These are phyloP conservation scores for Bufotes viridis DNA, from an alignment of 2,797 vertebrate species.

Conservation along the genomic window DNA sequence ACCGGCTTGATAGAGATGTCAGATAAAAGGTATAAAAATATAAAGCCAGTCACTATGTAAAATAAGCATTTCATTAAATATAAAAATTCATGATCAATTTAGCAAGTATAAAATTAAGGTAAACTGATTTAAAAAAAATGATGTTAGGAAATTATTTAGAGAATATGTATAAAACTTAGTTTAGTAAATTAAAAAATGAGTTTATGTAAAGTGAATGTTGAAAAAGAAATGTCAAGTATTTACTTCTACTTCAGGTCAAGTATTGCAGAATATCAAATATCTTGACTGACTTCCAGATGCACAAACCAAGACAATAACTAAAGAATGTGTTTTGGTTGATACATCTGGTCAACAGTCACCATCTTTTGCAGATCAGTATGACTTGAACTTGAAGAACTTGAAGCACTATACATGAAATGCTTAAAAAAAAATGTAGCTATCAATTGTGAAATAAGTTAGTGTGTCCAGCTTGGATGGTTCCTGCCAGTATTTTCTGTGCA, in stretches of 20 bases:
- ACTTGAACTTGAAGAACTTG: background rate
- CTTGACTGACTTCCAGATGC: conserved; percentile 16
- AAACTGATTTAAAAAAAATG: no score
- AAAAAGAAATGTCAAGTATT: background rate
- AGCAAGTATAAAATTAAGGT: no score
- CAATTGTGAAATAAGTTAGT: no score
- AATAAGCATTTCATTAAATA: no score
- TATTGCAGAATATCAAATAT: background rate
- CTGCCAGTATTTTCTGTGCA: background rate
- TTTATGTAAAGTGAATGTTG: no score
- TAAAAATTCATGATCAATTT: no score
- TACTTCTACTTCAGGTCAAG: conserved; percentile 14
- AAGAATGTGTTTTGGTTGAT: conserved; percentile 1
- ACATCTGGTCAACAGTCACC: conserved; percentile 9
- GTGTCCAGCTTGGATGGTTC: background rate
- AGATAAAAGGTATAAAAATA: no score
- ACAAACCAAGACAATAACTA: background rate
- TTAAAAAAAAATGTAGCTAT: background rate
- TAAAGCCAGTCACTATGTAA: no score
- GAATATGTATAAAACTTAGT: no score
- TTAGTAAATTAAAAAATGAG: no score
- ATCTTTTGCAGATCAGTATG: conserved; percentile 3
- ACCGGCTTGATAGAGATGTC: no score
- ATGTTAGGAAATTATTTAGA: no score
- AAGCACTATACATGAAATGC: background rate